Conservation (phyloP, 2,888 invertebrate genomes). For the Cacoxenus indagator region DNA sequence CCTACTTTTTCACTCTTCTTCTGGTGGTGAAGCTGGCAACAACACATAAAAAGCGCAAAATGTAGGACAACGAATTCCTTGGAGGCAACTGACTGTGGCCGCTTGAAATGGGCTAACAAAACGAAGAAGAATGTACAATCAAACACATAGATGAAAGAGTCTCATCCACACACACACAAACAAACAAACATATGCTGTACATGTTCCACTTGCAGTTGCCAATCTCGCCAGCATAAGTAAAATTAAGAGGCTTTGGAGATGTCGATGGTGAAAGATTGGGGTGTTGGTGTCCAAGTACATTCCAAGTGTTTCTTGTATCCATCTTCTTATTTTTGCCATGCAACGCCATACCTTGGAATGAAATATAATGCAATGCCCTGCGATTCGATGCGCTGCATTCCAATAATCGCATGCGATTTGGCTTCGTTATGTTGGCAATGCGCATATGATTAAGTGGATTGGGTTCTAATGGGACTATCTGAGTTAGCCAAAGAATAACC, state of each 20-base stretch:
- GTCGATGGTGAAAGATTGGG: slow-evolving; percentile 18
- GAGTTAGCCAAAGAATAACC: slow-evolving; percentile 24
- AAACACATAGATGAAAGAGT: no score
- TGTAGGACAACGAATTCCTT: slow-evolving; percentile 27
- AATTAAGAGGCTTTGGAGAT: slow-evolving; percentile 19
- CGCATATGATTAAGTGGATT: slow-evolving; percentile 41
- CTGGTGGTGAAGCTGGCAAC: no score
- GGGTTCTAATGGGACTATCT: slow-evolving; percentile 35
- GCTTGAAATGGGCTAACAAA: slow-evolving; percentile 19
- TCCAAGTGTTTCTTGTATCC: slow-evolving; percentile 1
- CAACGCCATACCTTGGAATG: not conserved
- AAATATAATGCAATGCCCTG: not conserved
- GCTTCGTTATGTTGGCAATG: slow-evolving; percentile 35
- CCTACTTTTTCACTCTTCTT: no score
- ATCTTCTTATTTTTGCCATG: not conserved
- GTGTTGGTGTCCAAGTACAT: not conserved
- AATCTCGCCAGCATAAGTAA: slow-evolving; percentile 5
- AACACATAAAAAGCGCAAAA: slow-evolving; percentile 24
- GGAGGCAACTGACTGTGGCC: slow-evolving; percentile 17
- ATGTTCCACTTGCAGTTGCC: slow-evolving; percentile 16
- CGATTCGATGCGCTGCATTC: not conserved
- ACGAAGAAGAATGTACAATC: no score
- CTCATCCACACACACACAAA: slow-evolving; percentile 42
- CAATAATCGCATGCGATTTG: slow-evolving; percentile 41
- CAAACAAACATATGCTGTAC: slow-evolving; percentile 2